These are phyloP conservation scores for Cryptomyrus ogoouensis DNA, from an alignment of 2,113 vertebrate species.

Conservation along the genomic window DNA sequence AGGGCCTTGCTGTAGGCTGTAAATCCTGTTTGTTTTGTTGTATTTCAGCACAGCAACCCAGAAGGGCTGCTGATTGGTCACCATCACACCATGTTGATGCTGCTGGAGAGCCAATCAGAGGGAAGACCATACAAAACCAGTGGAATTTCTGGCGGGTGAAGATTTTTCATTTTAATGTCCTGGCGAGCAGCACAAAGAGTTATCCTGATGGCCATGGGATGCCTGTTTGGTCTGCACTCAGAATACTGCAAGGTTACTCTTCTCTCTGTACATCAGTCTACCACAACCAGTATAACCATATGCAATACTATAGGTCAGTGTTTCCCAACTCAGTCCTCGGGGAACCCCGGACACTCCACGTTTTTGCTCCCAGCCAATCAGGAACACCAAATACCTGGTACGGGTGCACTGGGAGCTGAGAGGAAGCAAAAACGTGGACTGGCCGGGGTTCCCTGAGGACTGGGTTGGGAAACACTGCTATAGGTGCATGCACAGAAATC, in stretches of 20 bases:
- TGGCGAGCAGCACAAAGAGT: background rate
- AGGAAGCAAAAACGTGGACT: no score
- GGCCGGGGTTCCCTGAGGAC: no score
- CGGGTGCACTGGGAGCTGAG: no score
- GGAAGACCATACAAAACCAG: constrained; percentile 51
- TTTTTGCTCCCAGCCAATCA: no score
- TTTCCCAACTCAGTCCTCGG: no score
- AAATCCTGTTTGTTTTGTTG: constrained; percentile 51
- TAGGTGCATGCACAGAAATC: constrained; percentile 4
- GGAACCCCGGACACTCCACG: no score
- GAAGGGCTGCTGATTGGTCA: constrained; percentile 71
- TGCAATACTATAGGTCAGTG: background rate
- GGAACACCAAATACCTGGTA: no score
- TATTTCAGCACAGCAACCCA: constrained; percentile 78
- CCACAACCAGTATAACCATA: background rate
- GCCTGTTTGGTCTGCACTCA: constrained; percentile 2
- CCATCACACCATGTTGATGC: constrained; percentile 54
- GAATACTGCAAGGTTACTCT: constrained; percentile 21
- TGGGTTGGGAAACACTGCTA: no score
- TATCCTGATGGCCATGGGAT: background rate
- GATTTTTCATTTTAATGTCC: background rate
- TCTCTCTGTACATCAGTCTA: constrained; percentile 11
- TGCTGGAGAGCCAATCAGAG: constrained; percentile 27
- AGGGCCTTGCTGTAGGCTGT: background rate
- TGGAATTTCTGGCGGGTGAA: constrained; percentile 46